phyloP scores from a whole-genome alignment of 2,113 vertebrate genomes.

The Rana temporaria region DNA sequence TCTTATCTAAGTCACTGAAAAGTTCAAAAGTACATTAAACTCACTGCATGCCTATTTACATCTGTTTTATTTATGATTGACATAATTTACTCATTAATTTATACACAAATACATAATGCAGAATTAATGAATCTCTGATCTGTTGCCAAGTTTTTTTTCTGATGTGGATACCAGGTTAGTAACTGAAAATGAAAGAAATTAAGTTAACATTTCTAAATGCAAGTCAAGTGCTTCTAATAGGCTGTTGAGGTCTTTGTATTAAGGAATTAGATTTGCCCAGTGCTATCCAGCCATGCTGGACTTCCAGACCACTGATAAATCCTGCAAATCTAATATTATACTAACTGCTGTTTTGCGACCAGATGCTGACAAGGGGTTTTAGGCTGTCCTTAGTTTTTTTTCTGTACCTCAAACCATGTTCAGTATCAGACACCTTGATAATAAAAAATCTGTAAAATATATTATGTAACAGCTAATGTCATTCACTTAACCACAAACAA shows the following conservation, averaged over 20 bases:
- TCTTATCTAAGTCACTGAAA: constrained; percentile 43
- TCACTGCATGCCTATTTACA: constrained; percentile 20
- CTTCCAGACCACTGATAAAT: constrained; percentile 49
- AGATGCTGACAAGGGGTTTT: constrained; percentile 55
- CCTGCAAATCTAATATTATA: constrained; percentile 51
- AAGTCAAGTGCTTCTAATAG: constrained; percentile 54
- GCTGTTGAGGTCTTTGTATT: constrained; percentile 56
- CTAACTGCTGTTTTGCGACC: constrained; percentile 45
- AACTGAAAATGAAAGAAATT: constrained; percentile 47
- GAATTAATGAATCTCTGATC: constrained; percentile 56
- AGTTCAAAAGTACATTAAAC: constrained; percentile 47
- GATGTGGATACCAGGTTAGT: constrained; percentile 52
- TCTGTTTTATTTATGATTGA: constrained; percentile 50
- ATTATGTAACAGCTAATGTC: constrained; percentile 21
- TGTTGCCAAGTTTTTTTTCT: constrained; percentile 46
- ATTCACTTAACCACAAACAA: constrained; percentile 28
- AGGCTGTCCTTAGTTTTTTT: constrained; percentile 29
- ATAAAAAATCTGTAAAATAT: not conserved
- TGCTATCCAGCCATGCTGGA: constrained; percentile 41
- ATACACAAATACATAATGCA: constrained; percentile 54
- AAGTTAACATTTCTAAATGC: constrained; percentile 53
- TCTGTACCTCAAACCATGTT: constrained; percentile 36
- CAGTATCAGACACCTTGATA: constrained; percentile 13
- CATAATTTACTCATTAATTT: constrained; percentile 55
- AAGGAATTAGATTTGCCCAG: constrained; percentile 50